Percentiles rank a stretch among this genome's conserved stretches.
Evolutionary conservation across 2,888 invertebrate genomes (phyloP).

Genomic region (Melitaea athalia): DNA sequence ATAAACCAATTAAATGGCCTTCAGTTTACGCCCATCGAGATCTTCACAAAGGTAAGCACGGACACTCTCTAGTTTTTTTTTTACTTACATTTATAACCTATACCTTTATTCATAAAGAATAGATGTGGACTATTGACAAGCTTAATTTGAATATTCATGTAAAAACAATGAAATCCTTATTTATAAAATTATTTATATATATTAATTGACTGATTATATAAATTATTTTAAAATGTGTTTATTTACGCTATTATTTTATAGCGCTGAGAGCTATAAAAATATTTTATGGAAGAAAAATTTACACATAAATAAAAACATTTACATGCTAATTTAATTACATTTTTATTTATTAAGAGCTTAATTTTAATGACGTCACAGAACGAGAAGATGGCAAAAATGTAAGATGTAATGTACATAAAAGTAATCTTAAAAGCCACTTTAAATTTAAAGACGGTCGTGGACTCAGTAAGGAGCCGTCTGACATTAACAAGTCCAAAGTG

Average conservation of each 20-base stretch:
- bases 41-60: conserved; percentile 75
- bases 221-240: background rate
- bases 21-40: conserved; percentile 70
- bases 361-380: background rate
- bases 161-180: background rate
- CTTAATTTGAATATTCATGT: background rate
- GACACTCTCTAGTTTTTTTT: conserved; percentile 62
- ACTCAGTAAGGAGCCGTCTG: conserved; percentile 35
- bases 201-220: background rate
- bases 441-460: conserved; percentile 33
- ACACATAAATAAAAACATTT: background rate
- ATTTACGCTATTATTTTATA: background rate
- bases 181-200: conserved; percentile 14
- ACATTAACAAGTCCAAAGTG: conserved; percentile 61
- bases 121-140: conserved; percentile 9
- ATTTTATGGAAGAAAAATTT: background rate
- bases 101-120: conserved; percentile 21
- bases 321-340: background rate
- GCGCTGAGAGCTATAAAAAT: background rate
- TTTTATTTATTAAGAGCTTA: background rate
- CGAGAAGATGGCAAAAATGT: background rate
- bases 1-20: conserved; percentile 79
- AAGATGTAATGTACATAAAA: conserved; percentile 25
- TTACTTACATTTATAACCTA: conserved; percentile 35
- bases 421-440: conserved; percentile 37